Percentiles rank a stretch among this genome's conserved stretches.
These are phyloP conservation scores for Copsychus sechellarum DNA, from an alignment of 2,113 vertebrate genomes.

Conservation along the genomic window DNA sequence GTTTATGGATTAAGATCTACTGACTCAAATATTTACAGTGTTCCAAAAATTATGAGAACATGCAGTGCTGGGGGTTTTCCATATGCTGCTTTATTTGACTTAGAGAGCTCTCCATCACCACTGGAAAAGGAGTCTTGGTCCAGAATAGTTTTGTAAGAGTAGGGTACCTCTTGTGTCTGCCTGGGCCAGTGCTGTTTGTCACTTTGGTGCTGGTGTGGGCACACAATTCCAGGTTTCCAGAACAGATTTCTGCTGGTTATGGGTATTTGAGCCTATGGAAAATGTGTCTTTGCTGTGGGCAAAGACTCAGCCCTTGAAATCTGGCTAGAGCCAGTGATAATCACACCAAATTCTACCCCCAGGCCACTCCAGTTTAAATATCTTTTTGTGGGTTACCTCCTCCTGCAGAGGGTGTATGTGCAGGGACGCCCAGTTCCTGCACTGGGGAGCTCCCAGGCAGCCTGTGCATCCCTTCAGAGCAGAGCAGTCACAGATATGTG, in stretches of 20 bases:
- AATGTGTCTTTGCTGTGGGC: fast-evolving
- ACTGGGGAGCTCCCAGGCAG: not conserved
- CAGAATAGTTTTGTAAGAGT: not conserved
- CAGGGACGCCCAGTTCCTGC: not conserved
- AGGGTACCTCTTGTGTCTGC: not conserved
- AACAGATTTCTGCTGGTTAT: not conserved
- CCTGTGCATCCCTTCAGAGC: not conserved
- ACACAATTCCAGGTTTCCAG: not conserved
- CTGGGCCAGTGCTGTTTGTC: not conserved
- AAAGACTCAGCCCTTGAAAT: not conserved
- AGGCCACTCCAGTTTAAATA: not conserved
- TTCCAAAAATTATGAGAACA: slow-evolving; percentile 78
- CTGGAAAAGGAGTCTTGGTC: slow-evolving; percentile 24
- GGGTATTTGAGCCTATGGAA: not conserved
- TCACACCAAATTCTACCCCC: not conserved
- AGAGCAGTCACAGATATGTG: not conserved
- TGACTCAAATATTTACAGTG: slow-evolving; percentile 84
- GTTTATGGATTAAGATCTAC: slow-evolving; percentile 84
- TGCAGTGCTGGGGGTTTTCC: slow-evolving; percentile 77
- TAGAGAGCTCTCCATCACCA: slow-evolving; percentile 21
- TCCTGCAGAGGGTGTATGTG: fast-evolving
- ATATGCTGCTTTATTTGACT: slow-evolving; percentile 65
- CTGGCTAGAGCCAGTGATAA: not conserved
- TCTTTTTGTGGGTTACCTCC: not conserved
- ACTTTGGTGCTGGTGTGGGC: not conserved